Evolutionary conservation across 2,113 vertebrate species (phyloP), one percentile per base, ranked within the genome.

Genomic region (Syngnathus floridae): DNA sequence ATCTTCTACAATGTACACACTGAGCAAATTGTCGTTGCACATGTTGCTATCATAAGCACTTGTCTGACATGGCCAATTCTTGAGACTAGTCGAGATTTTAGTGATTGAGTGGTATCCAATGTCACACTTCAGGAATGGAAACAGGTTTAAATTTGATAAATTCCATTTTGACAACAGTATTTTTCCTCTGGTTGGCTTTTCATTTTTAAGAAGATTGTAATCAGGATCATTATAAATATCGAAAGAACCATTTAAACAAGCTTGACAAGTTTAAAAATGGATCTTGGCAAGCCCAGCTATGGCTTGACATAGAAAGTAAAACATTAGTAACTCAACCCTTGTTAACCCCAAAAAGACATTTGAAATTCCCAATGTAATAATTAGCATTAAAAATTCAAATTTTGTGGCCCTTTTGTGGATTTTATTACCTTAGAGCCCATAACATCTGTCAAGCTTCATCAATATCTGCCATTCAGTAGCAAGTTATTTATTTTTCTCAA

Each of bases 41-140:
- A 54, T 65, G 76, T 46, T 69, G 57, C 62, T 40, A 76, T 82
- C 69, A 68, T 64, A 79, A 79, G 70, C 69, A 75, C 55, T 35
- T 31, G 26, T 38, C 1, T 26, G 40, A 64, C 41, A 48, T n/a
- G 71, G 62, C 65, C 63, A 45, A 74, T 59, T 46, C 56, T 38
- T 31, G 64, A 70, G 69, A 31, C 26, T 31, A 31, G 26, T 31
- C 26, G 26, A 31, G 26, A 3, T 31, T 57, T 65, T 36, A 54
- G 7, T 62, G 60, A 36, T 41, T 54, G 65, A 36, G 70, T 65
- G 65, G n/a, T 59, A 13, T 70, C 46, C 26, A 7, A 10, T 69
- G 58, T 71, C 69, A 46, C 41, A 59, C 31, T 64, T 12, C 4
- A 22, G 51, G 51, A 26, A 54, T 54, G 10, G 10, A 54, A 54